These are phyloP conservation scores for Heterocephalus glaber DNA, from an alignment of 2,113 vertebrate genomes.

Conservation along the genomic window DNA sequence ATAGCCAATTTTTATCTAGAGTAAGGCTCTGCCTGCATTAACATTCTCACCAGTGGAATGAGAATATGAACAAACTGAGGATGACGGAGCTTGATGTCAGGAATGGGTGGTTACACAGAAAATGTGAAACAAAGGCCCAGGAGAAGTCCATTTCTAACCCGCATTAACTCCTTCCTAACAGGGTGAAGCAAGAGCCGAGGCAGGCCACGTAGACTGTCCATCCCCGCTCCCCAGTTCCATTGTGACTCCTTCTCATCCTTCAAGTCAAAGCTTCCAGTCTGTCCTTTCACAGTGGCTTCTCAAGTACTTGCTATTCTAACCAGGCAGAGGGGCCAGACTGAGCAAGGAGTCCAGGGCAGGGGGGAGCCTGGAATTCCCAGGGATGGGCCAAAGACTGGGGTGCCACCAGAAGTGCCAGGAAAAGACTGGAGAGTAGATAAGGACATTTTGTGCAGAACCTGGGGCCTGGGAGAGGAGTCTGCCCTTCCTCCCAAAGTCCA, in stretches of 20 bases:
- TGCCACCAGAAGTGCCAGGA: neutral
- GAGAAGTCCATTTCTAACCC: neutral
- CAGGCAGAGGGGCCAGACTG: neutral
- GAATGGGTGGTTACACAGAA: neutral
- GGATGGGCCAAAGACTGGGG: neutral
- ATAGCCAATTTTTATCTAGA: conserved; percentile 42
- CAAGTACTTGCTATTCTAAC: neutral
- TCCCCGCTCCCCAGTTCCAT: neutral
- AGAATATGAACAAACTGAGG: neutral
- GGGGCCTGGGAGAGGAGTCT: neutral
- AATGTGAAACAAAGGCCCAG: neutral
- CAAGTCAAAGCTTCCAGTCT: neutral
- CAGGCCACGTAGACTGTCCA: neutral
- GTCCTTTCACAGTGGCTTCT: neutral
- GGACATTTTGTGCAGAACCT: neutral
- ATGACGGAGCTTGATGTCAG: neutral
- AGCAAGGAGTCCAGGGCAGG: neutral
- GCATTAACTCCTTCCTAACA: neutral
- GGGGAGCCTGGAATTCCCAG: neutral
- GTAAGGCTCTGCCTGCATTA: neutral
- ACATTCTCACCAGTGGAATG: neutral
- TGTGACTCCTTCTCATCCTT: neutral
- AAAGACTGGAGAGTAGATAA: neutral
- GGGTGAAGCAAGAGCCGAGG: neutral
- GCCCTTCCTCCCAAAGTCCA: neutral